phyloP scores from a whole-genome alignment of 2,888 invertebrate genomes.

The Volucella inflata region DNA sequence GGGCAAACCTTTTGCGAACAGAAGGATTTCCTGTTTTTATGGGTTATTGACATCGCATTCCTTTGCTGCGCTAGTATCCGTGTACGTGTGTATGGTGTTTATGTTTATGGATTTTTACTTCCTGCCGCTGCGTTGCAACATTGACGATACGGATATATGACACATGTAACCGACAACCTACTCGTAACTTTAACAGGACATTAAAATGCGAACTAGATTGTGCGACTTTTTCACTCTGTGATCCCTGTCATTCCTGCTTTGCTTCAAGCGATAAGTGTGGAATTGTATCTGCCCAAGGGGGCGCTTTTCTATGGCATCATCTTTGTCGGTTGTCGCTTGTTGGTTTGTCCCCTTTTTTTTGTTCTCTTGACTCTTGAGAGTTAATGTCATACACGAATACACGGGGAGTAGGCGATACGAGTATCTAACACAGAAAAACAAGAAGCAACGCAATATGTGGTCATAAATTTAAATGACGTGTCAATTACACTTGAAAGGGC shows the following conservation, averaged over 20 bases:
- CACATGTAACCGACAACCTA: slow-evolving; percentile 18
- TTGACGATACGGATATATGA: slow-evolving; percentile 35
- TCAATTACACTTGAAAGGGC: slow-evolving; percentile 60
- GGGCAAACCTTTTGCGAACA: slow-evolving; percentile 28
- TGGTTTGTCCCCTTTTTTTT: slow-evolving; percentile 10
- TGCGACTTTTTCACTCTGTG: slow-evolving; percentile 1
- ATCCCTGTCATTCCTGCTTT: not conserved
- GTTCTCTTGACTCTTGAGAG: slow-evolving; percentile 3
- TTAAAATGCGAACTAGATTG: slow-evolving; percentile 10
- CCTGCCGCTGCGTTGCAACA: slow-evolving; percentile 52
- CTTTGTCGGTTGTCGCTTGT: not conserved
- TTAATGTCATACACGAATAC: slow-evolving; percentile 29
- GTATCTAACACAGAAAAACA: slow-evolving; percentile 37
- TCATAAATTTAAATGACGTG: slow-evolving; percentile 71
- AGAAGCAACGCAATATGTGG: slow-evolving; percentile 30
- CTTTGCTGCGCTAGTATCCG: not conserved
- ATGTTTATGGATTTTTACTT: slow-evolving; percentile 37
- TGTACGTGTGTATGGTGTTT: slow-evolving; percentile 14
- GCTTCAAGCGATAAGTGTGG: slow-evolving; percentile 3
- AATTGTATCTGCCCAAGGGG: slow-evolving; percentile 59
- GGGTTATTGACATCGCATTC: slow-evolving; percentile 67
- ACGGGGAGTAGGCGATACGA: not conserved
- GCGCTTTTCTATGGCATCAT: slow-evolving; percentile 56
- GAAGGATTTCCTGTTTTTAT: slow-evolving; percentile 64
- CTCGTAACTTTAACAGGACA: slow-evolving; percentile 47